phyloP scores from a whole-genome alignment of 2,888 invertebrate genomes.

The Hecatera dysodea region DNA sequence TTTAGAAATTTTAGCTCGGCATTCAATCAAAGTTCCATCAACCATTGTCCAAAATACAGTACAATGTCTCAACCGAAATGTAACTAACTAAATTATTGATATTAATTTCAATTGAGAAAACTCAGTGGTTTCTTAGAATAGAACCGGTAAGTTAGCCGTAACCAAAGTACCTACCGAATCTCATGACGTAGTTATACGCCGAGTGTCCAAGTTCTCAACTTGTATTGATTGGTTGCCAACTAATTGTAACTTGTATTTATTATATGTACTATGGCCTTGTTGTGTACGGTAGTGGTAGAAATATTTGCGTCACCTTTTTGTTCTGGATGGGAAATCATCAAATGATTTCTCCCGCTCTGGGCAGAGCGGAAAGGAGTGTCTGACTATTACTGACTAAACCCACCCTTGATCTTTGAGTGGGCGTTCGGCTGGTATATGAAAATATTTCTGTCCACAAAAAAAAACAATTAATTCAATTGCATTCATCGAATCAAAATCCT shows the following conservation, averaged over 20 bases:
- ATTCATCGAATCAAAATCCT: too few species aligned
- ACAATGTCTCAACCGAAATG: background rate
- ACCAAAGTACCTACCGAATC: background rate
- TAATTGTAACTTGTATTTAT: conserved; percentile 35
- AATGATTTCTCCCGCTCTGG: too few species aligned
- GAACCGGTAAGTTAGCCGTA: conserved; percentile 13
- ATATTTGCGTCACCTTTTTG: background rate
- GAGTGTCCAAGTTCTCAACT: conserved; percentile 46
- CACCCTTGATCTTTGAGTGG: too few species aligned
- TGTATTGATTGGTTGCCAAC: conserved; percentile 29
- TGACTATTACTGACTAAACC: too few species aligned
- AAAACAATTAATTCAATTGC: background rate
- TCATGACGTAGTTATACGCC: background rate
- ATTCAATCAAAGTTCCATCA: background rate
- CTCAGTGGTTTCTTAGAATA: conserved; percentile 5
- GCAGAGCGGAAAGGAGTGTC: too few species aligned
- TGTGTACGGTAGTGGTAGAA: background rate
- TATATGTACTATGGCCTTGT: conserved; percentile 6
- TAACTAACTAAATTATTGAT: background rate
- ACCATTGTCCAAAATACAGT: background rate
- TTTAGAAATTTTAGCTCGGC: background rate
- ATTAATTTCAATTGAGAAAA: background rate
- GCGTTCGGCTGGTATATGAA: background rate
- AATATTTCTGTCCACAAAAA: background rate
- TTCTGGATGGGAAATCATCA: too few species aligned